phyloP scores from a whole-genome alignment of 1,140 invertebrate genomes.

The Zeugodacus cucurbitae region DNA sequence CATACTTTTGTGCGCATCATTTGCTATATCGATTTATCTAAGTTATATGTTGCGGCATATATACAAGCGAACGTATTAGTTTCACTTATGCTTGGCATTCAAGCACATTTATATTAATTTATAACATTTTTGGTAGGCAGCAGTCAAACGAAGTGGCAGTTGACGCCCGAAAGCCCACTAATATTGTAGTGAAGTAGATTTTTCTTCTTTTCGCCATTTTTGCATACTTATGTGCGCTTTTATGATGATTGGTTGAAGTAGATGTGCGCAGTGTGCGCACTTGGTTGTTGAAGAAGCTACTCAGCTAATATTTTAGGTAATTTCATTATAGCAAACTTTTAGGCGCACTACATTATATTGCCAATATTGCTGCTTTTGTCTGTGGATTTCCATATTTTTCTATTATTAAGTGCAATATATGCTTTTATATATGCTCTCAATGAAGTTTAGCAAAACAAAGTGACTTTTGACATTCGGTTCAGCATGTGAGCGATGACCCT shows the following conservation, averaged over 20 bases:
- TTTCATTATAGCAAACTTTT: not conserved
- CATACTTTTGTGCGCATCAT: slow-evolving; percentile 5
- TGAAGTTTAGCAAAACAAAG: not conserved
- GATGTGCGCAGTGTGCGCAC: not conserved
- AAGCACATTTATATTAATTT: slow-evolving; percentile 17
- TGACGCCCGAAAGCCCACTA: not conserved
- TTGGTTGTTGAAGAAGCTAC: not conserved
- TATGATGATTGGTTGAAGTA: not conserved
- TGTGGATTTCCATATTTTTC: not conserved
- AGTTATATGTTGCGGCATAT: not conserved
- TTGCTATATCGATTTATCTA: not conserved
- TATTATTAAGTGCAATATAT: not conserved
- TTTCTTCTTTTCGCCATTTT: not conserved
- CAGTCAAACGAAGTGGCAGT: not conserved
- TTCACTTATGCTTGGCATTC: not conserved
- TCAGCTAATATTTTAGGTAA: not conserved
- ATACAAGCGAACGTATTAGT: not conserved
- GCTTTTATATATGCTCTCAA: too few relatives aligned
- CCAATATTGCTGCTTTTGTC: not conserved
- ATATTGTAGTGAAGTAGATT: not conserved
- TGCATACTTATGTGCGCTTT: not conserved
- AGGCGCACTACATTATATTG: not conserved
- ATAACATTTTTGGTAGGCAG: not conserved
- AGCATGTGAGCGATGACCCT: not conserved
- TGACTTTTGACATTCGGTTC: not conserved